Evolutionary conservation across 2,888 invertebrate genomes (phyloP).

Genomic region (Caenorhabditis sp.): DNA sequence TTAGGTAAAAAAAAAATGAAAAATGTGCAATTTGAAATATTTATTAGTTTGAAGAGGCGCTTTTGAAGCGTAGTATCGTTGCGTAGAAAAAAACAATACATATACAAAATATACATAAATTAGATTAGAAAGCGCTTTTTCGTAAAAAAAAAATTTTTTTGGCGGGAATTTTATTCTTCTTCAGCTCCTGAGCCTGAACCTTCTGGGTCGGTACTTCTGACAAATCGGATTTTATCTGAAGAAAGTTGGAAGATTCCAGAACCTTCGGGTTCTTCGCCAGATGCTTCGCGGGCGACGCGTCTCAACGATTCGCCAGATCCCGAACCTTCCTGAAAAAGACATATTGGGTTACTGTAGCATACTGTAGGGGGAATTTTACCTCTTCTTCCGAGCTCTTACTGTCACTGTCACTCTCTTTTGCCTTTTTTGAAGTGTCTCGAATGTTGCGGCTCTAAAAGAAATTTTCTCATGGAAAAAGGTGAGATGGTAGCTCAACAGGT

Average conservation of each 20-base stretch:
- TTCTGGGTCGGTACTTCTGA: slow-evolving; percentile 26
- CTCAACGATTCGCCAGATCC: slow-evolving; percentile 27
- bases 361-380: slow-evolving; percentile 15
- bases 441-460: slow-evolving; percentile 9
- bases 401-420: slow-evolving; percentile 3
- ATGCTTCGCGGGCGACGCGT: slow-evolving; percentile 22
- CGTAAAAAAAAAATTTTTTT: background rate
- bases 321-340: slow-evolving; percentile 39
- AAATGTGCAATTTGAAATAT: no score
- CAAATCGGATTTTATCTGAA: slow-evolving; percentile 26
- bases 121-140: background rate
- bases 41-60: no score
- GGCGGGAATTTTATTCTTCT: background rate
- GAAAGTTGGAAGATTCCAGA: slow-evolving; percentile 17
- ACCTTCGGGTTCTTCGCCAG: slow-evolving; percentile 20
- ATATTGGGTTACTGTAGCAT: no score
- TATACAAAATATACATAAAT: slow-evolving; percentile 2
- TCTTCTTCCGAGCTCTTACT: slow-evolving; percentile 28
- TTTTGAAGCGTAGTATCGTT: background rate
- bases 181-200: slow-evolving; percentile 30
- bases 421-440: slow-evolving; percentile 8
- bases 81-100: background rate
- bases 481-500: no score
- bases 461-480: no score
- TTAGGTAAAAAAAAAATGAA: background rate